These are phyloP conservation scores for Blastomussa wellsi DNA, from an alignment of 92 coral and sea anemone genomes.

Conservation along the genomic window DNA sequence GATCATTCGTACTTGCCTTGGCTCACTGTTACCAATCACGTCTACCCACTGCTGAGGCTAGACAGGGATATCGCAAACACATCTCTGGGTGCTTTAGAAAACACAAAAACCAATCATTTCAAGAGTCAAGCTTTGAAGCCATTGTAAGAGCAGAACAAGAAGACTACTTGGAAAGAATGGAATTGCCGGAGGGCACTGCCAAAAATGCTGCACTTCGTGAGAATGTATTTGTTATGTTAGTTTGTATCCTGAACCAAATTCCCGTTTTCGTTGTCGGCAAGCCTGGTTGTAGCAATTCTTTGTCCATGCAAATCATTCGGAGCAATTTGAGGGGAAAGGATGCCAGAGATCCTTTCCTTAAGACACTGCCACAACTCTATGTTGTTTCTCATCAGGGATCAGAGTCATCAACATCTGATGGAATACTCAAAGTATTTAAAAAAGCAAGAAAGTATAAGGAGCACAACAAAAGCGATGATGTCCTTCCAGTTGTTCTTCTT, in stretches of 20 bases:
- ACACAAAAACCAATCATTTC: constrained; percentile 11
- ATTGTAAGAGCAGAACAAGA: constrained; percentile 93
- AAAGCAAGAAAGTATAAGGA: constrained; percentile 90
- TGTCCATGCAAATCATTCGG: constrained; percentile 93
- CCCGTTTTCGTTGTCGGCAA: constrained; percentile 98
- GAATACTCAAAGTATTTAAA: constrained; percentile 92
- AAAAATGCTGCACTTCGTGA: constrained; percentile 96
- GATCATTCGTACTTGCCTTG: constrained; percentile 77
- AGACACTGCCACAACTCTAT: constrained; percentile 84
- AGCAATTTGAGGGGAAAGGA: constrained; percentile 94
- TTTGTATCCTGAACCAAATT: constrained; percentile 90
- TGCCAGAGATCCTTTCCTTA: constrained; percentile 78
- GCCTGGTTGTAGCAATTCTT: constrained; percentile 98
- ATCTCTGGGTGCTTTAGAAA: constrained; percentile 53
- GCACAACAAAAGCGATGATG: constrained; percentile 71
- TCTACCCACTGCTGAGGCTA: constrained; percentile 66
- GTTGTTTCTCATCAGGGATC: constrained; percentile 98
- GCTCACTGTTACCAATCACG: constrained; percentile 97
- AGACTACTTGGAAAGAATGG: constrained; percentile 93
- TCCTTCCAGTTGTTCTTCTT: constrained; percentile 93
- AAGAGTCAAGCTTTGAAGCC: constrained; percentile 56
- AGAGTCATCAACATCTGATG: constrained; percentile 96
- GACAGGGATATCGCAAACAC: constrained; percentile 61
- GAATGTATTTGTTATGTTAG: constrained; percentile 92
- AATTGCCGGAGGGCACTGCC: constrained; percentile 95